Evolutionary conservation across 1,140 invertebrate species (phyloP).

Genomic region (Rhyzopertha dominica): DNA sequence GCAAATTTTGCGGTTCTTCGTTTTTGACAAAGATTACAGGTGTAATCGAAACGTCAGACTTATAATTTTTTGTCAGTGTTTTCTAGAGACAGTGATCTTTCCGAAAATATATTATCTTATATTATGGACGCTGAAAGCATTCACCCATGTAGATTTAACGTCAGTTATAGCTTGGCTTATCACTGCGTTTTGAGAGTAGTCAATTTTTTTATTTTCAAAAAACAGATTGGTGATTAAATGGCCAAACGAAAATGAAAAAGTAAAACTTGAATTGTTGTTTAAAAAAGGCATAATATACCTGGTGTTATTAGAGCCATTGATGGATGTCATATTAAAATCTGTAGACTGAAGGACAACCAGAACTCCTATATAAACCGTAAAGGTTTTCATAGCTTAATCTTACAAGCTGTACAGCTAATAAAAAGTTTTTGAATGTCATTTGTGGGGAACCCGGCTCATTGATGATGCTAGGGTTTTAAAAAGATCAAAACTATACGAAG

Average conservation of each 20-base stretch:
- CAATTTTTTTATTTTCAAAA: background rate
- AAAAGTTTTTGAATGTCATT: constrained; percentile 5
- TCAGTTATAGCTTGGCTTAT: background rate
- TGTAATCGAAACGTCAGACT: too few relatives aligned
- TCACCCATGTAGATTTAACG: too few relatives aligned
- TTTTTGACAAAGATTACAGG: too few relatives aligned
- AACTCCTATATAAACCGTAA: constrained; percentile 7
- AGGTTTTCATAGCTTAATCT: constrained; percentile 5
- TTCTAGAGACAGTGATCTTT: too few relatives aligned
- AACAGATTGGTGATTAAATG: background rate
- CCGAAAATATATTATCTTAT: too few relatives aligned
- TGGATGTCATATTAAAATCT: constrained; percentile 5
- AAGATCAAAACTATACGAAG: constrained; percentile 4
- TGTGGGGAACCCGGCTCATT: constrained; percentile 10
- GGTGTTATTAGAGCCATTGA: too few relatives aligned
- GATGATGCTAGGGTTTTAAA: constrained; percentile 4
- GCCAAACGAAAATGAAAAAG: background rate
- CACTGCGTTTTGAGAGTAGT: background rate
- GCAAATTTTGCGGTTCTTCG: too few relatives aligned
- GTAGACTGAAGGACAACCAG: constrained; percentile 4
- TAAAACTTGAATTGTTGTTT: background rate
- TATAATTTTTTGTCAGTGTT: too few relatives aligned
- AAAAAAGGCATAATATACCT: constrained; percentile 1
- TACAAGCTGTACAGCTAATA: constrained; percentile 4
- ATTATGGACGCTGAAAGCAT: too few relatives aligned